Conservation (phyloP, 2,797 vertebrate species). For the Siniperca obscura region DNA sequence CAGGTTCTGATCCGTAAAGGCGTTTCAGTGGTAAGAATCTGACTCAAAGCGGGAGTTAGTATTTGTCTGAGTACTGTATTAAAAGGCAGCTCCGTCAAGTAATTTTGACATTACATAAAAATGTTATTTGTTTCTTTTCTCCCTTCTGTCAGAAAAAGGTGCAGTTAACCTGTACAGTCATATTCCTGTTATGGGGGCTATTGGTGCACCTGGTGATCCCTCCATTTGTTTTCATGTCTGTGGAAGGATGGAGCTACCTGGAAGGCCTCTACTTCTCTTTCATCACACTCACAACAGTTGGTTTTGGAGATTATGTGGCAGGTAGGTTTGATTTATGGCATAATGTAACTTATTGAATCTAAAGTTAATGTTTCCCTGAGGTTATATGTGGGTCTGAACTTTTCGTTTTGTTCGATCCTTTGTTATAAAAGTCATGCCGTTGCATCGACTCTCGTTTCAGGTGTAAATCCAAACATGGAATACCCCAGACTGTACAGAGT, state of each 20-base stretch:
- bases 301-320: slow-evolving; percentile 97
- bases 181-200: slow-evolving; percentile 96
- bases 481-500: slow-evolving; percentile 93
- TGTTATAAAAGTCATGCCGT: not conserved
- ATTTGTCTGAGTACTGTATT: not conserved
- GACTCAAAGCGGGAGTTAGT: not conserved
- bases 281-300: slow-evolving; percentile 96
- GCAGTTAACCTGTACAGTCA: slow-evolving; percentile 92
- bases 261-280: slow-evolving; percentile 97
- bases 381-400: not conserved
- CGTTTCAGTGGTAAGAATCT: slow-evolving; percentile 89
- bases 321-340: slow-evolving; percentile 79
- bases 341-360: not conserved
- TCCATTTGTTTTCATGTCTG: slow-evolving; percentile 92
- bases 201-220: slow-evolving; percentile 94
- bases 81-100: not conserved
- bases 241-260: slow-evolving; percentile 93
- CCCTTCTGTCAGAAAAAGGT: slow-evolving; percentile 88
- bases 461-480: slow-evolving; percentile 89
- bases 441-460: slow-evolving; percentile 75
- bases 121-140: not conserved
- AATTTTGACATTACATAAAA: not conserved
- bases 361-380: not conserved
- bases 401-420: not conserved
- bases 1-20: slow-evolving; percentile 91